Evolutionary conservation across 1,140 invertebrate species (phyloP), one percentile per base, ranked within the genome.

Genomic region (Ericerus pela): DNA sequence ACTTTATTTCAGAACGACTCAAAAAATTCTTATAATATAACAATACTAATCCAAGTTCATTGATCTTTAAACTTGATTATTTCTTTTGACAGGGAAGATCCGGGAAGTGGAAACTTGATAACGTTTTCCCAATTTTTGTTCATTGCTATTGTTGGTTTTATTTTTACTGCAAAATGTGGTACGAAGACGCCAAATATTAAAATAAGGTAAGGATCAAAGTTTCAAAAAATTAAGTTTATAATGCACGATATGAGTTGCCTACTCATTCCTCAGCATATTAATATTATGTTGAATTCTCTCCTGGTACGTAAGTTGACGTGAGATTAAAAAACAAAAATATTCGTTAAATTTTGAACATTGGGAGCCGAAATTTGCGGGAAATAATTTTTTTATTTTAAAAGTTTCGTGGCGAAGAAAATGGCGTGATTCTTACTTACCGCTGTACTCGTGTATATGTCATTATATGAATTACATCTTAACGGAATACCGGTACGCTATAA

Each of bases 91-190:
- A 90, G 86, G 69, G 80, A 84, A 66, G 85, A 94, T 71, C 91
- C 93, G 2, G 87, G 89, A 5, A 79, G 82, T 63, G 94, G 93
- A 30, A 94, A 96, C 69, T 72, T 97, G 4, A 85, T 96, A 3
- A 98, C 94, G 11, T 95, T 96, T 67, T 74, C 79, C 1, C 93
- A 96, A 66, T 97, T 97, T 70, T 57, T 91, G 0, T 86, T 96
- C 60, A 95, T 97, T 64, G 79, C 89, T 0, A 14, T 86, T 10
- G 80, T 95, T 68, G 93, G 94, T n/a, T 90, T 96, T 61, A 74
- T 95, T 59, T 85, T 88, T 55, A 92, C 88, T 0, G 77, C 84
- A 10, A 85, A 85, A 70, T 95, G 84, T 72, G 86, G 90, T n/a
- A 84, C 79, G 27, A 77, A 81, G 22, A 76, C 79, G 62, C 76